Evolutionary conservation across 2,888 invertebrate genomes (phyloP).

Genomic region (Folsomia candida): DNA sequence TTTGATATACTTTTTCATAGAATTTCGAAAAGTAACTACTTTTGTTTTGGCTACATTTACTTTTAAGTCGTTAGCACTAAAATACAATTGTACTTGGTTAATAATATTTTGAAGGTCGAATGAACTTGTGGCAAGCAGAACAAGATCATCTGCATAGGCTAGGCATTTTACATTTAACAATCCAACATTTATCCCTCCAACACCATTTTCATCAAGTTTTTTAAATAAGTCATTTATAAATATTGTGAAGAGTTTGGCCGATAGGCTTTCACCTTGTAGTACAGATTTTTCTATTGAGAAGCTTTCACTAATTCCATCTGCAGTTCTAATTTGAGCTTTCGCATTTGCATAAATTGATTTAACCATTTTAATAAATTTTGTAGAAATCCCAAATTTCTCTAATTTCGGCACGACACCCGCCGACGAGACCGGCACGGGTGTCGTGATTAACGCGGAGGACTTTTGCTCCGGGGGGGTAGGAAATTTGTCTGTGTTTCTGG

Average conservation of each 20-base stretch:
- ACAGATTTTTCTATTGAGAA: not conserved
- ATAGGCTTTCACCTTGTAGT: constrained; percentile 6
- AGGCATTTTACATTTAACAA: constrained; percentile 7
- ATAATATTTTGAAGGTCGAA: constrained; percentile 18
- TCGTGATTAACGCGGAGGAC: no score
- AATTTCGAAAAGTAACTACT: constrained; percentile 15
- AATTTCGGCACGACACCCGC: no score
- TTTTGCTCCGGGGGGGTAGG: not conserved
- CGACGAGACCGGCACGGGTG: no score
- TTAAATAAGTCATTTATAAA: constrained; percentile 13
- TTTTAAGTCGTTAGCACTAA: constrained; percentile 2
- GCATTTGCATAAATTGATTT: constrained; percentile 6
- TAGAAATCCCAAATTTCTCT: constrained; percentile 2
- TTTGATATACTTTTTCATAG: no score
- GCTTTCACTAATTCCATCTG: not conserved
- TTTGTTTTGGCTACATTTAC: constrained; percentile 22
- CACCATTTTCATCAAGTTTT: not conserved
- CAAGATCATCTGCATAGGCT: constrained; percentile 25
- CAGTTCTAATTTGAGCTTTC: no score
- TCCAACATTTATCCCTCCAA: constrained; percentile 4
- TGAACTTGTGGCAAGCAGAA: constrained; percentile 3
- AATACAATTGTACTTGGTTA: constrained; percentile 11
- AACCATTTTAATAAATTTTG: constrained; percentile 10
- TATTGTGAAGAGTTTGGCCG: not conserved
- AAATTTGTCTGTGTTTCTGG: not conserved